Conservation (phyloP, 2,113 vertebrate species). For the Nyctibius bracteatus region DNA sequence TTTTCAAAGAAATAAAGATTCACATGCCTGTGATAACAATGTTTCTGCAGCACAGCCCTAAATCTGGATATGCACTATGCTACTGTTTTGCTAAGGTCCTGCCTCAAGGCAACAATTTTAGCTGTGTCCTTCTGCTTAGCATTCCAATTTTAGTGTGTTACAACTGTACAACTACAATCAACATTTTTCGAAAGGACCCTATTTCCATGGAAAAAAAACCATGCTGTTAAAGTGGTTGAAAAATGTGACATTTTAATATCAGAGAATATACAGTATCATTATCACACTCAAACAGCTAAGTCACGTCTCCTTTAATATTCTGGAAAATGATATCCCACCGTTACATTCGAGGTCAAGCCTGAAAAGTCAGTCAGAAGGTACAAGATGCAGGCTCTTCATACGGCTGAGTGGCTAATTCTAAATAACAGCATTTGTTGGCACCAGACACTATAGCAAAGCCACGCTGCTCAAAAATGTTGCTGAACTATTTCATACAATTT, state of each 20-base stretch:
- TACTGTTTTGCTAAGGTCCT: not conserved
- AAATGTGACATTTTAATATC: constrained; percentile 12
- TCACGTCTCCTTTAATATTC: not conserved
- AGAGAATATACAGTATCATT: constrained; percentile 7
- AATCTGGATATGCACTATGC: not conserved
- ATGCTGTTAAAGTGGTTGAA: not conserved
- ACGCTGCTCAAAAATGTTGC: not conserved
- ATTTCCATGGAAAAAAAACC: not conserved
- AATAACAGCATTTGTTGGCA: not conserved
- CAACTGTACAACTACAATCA: not conserved
- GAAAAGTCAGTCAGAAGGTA: not conserved
- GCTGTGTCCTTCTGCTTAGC: not conserved
- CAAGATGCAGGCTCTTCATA: not conserved
- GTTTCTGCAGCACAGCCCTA: not conserved
- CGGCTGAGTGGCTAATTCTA: not conserved
- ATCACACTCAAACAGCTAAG: not conserved
- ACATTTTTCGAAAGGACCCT: not conserved
- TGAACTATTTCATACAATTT: not conserved
- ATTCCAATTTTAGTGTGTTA: not conserved
- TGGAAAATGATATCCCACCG: not conserved
- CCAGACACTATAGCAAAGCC: not conserved
- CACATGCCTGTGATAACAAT: not conserved
- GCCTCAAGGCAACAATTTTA: not conserved
- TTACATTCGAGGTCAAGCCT: not conserved
- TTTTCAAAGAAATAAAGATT: not conserved